Evolutionary conservation across 2,113 vertebrate species (phyloP).

Genomic region (Oxyura jamaicensis): DNA sequence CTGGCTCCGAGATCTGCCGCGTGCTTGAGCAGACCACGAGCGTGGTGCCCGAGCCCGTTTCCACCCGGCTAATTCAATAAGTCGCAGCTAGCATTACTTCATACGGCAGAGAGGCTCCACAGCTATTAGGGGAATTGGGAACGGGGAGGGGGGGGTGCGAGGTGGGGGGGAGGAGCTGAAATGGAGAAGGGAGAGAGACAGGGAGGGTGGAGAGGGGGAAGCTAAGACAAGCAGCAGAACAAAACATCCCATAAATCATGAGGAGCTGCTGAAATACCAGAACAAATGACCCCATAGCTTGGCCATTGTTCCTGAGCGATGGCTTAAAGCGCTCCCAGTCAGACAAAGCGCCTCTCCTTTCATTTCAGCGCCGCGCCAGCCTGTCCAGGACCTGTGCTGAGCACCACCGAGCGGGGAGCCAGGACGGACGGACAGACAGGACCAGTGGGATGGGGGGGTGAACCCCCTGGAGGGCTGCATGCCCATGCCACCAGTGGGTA

Average conservation of each 20-base stretch:
- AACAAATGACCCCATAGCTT: constrained; percentile 75
- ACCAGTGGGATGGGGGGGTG: fast-evolving
- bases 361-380: neutral
- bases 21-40: neutral
- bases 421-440: fast-evolving
- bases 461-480: fast-evolving
- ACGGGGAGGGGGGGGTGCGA: constrained; percentile 13
- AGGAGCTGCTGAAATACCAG: constrained; percentile 73
- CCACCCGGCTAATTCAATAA: constrained; percentile 49
- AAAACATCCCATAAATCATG: constrained; percentile 75
- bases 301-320: constrained; percentile 61
- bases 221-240: constrained; percentile 73
- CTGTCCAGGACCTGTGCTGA: fast-evolving
- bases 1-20: neutral
- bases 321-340: constrained; percentile 56
- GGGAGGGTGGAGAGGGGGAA: constrained; percentile 60
- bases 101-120: constrained; percentile 70
- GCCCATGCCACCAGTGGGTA: fast-evolving
- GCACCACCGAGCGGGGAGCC: neutral
- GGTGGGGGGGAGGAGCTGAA: constrained; percentile 51
- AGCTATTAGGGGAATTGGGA: constrained; percentile 68
- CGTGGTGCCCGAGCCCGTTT: neutral
- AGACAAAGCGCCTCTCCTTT: constrained; percentile 53
- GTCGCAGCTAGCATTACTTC: constrained; percentile 70
- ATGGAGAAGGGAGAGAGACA: constrained; percentile 65